These are phyloP conservation scores for Miniopterus natalensis DNA, from an alignment of 2,113 vertebrate species.

Conservation along the genomic window DNA sequence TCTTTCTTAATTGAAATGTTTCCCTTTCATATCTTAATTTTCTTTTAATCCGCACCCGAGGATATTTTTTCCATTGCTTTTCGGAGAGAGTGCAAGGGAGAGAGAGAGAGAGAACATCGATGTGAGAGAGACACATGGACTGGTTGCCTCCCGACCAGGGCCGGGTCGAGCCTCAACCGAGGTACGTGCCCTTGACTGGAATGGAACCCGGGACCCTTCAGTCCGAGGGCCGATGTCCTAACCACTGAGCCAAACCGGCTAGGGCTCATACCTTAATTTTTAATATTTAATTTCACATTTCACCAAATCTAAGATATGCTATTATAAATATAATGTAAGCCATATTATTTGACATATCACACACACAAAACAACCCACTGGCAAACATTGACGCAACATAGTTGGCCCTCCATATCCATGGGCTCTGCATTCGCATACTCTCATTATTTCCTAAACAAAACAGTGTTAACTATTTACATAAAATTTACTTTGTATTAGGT, in stretches of 20 bases:
- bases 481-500: neutral
- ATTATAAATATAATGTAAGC: conserved; percentile 2
- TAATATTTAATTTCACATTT: neutral
- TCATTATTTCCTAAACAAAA: neutral
- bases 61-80: too few species aligned
- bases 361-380: neutral
- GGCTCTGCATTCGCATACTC: neutral
- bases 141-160: too few species aligned
- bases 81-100: too few species aligned
- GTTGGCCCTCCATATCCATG: neutral
- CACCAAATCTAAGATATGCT: neutral
- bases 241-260: too few species aligned
- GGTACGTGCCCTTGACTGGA: too few species aligned
- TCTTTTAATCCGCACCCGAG: neutral
- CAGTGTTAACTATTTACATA: too few species aligned
- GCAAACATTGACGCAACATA: neutral
- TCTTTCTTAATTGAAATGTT: conserved; percentile 7
- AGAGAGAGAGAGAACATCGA: too few species aligned
- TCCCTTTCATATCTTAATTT: neutral
- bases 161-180: too few species aligned
- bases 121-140: too few species aligned
- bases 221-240: too few species aligned
- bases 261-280: neutral
- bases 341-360: neutral
- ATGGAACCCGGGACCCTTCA: too few species aligned